Evolutionary conservation across 2,113 vertebrate genomes (phyloP).

Genomic region (Clarias batrachus): DNA sequence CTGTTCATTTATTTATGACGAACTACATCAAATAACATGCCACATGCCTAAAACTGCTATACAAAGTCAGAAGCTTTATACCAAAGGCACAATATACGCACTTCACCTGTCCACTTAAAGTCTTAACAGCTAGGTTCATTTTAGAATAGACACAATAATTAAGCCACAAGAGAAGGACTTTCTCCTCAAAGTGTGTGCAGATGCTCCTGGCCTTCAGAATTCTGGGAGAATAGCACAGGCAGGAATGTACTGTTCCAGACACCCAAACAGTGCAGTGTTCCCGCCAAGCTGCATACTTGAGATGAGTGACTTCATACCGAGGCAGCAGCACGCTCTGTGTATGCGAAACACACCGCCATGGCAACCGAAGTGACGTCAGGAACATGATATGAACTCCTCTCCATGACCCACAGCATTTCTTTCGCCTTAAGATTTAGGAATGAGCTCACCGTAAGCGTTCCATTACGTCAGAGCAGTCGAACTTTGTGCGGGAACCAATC

Average conservation of each 20-base stretch:
- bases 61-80: not conserved
- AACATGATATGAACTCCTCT: constrained; percentile 45
- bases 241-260: constrained; percentile 58
- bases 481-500: not conserved
- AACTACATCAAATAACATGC: not conserved
- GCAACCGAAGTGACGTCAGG: constrained; percentile 50
- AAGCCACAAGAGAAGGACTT: not conserved
- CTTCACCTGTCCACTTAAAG: not conserved
- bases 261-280: constrained; percentile 56
- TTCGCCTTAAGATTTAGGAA: constrained; percentile 37
- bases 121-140: not conserved
- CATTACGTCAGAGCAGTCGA: constrained; percentile 27
- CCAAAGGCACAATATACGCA: not conserved
- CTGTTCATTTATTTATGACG: constrained; percentile 32
- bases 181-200: constrained; percentile 29
- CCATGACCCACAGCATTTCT: constrained; percentile 35
- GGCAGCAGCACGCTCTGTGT: constrained; percentile 50
- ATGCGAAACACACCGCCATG: constrained; percentile 53
- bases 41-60: not conserved
- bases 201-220: constrained; percentile 44
- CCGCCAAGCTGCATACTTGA: constrained; percentile 57
- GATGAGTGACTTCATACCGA: constrained; percentile 56
- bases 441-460: constrained; percentile 33
- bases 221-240: constrained; percentile 45
- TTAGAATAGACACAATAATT: not conserved